Base-by-base conservation (phyloP, 2,888 invertebrate genomes). In the Theodoxus fluviatilis region DNA sequence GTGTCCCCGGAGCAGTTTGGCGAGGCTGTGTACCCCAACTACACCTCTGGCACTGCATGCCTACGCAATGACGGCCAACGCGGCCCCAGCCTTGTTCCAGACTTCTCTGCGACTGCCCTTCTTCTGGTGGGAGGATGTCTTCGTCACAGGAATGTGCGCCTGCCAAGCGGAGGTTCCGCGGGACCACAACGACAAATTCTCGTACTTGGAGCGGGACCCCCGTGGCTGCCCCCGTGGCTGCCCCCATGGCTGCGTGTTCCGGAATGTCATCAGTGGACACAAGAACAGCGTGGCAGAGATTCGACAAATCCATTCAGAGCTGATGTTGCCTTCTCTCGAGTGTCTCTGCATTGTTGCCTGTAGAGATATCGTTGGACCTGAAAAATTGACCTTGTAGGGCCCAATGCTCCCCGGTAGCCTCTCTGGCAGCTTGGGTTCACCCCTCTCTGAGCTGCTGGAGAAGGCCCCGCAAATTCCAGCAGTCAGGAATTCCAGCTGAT, bases 21-120 rank as follows among this genome's bases (percentile, higher is more conserved):
- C 80, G 91, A 91, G 18, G 85, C 90, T 3, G 89, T 92, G 73
- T 96, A 94, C 88, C 96, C 96, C 2, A 93, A 94, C 84, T 96
- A 96, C 87, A 93, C 94, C n/a, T 95, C 96, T 2, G 96, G 97
- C 1, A 95, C 96, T n/a, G n/a, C n/a, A n/a, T 31, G 94, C 95
- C 15, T 97, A 97, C 88, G 89, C 95, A 67, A 86, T 96, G 85
- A 92, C 94, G 67, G 90, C 90, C 68, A 92, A 93, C 85, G 90
- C 93, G 68, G 90, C 94, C 57, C 90, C 91, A 71, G 91, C 91
- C 79, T 88, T 96, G 71, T 93, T 93, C 85, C 86, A 87, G 25
- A 91, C 91, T 63, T 92, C 94, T 33, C 88, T 93, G 74, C 90
- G 91, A 76, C 91, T 90, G 80, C 91, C 91, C 68, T 94, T 94